Conservation (phyloP, 2,888 invertebrate genomes). For the Chymomyza caudatula region DNA sequence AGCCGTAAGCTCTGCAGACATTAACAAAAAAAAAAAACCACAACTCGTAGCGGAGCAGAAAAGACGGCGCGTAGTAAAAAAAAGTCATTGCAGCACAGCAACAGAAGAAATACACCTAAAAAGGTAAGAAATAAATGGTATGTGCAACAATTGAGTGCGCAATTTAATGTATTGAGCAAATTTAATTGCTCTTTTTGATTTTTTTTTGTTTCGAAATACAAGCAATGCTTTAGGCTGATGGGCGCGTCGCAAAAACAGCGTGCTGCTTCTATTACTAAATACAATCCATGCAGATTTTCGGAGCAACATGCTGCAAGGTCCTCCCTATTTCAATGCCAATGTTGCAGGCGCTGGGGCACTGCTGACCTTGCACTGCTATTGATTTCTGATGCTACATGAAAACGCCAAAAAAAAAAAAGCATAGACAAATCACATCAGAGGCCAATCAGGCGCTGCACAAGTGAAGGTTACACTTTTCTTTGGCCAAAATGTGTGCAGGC, state of each 20-base stretch:
- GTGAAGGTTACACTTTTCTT: conserved; percentile 66
- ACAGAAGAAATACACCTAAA: conserved; percentile 34
- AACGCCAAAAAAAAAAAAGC: conserved; percentile 11
- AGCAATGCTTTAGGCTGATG: background rate
- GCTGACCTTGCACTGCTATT: conserved; percentile 62
- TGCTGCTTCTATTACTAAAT: background rate
- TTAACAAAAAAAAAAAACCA: conserved; percentile 8
- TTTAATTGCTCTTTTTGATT: background rate
- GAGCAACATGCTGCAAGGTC: conserved; percentile 24
- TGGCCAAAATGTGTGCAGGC: conserved; percentile 25
- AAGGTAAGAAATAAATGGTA: conserved; percentile 24
- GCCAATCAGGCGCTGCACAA: conserved; percentile 36
- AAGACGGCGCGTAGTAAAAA: conserved; percentile 17
- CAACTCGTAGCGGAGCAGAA: conserved; percentile 5
- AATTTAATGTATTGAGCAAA: background rate
- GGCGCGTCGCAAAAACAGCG: background rate
- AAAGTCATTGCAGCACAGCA: conserved; percentile 24
- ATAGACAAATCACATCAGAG: conserved; percentile 12
- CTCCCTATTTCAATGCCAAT: conserved; percentile 36
- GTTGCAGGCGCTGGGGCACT: conserved; percentile 2
- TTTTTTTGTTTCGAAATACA: too few relatives aligned
- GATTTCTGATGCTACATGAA: conserved; percentile 60
- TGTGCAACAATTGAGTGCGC: background rate
- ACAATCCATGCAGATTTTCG: conserved; percentile 16
- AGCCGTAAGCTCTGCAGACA: background rate